Conservation (phyloP, 2,113 vertebrate species). For the Nibea albiflora region DNA sequence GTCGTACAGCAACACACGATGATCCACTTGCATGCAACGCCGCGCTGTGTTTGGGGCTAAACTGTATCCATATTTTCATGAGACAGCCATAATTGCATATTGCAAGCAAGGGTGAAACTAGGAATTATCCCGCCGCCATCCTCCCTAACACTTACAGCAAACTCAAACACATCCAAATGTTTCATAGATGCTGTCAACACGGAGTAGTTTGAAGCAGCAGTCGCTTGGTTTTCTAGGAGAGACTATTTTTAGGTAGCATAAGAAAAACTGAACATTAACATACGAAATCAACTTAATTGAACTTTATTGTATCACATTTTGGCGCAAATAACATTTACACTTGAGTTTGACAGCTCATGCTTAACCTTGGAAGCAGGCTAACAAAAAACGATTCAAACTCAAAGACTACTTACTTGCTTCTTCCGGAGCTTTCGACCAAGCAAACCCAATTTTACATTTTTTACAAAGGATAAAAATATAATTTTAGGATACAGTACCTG, state of each 20-base stretch:
- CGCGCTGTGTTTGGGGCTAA: neutral
- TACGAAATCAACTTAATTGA: neutral
- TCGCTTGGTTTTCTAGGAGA: neutral
- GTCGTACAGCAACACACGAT: neutral
- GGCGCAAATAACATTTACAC: neutral
- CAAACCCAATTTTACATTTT: neutral
- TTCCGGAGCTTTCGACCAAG: neutral
- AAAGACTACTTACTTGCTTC: neutral
- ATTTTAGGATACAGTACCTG: neutral
- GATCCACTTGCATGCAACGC: neutral
- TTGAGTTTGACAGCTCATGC: neutral
- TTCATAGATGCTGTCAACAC: neutral
- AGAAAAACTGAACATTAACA: neutral
- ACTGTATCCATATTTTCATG: conserved; percentile 6
- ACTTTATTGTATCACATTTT: neutral
- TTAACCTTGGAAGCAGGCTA: neutral
- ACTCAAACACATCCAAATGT: conserved; percentile 14
- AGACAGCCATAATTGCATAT: conserved; percentile 20
- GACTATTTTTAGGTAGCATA: neutral
- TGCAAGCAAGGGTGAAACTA: conserved; percentile 9
- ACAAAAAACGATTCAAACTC: neutral
- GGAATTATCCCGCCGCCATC: neutral
- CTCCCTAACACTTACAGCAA: neutral
- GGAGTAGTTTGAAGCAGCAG: neutral
- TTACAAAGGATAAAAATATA: neutral